Evolutionary conservation across 1,140 invertebrate species (phyloP).

Genomic region (Melitaea cinxia): DNA sequence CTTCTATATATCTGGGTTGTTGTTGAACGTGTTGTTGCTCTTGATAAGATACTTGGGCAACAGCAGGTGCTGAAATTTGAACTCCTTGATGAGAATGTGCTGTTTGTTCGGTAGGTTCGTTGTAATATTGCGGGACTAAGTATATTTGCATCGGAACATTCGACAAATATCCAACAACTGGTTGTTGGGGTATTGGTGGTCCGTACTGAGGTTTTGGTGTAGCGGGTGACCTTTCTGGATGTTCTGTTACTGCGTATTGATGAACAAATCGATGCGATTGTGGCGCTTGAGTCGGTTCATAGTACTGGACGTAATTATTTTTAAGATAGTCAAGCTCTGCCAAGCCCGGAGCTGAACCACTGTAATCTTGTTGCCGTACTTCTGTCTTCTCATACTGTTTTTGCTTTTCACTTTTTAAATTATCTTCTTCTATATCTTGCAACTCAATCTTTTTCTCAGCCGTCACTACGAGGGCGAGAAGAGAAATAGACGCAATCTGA

Average conservation of each 20-base stretch:
- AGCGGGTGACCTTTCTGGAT: conserved; percentile 49
- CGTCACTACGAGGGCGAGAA: conserved; percentile 49
- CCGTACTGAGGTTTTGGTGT: conserved; percentile 54
- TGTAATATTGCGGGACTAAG: conserved; percentile 71
- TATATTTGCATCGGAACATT: conserved; percentile 76
- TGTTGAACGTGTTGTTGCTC: conserved; percentile 48
- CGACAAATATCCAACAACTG: conserved; percentile 65
- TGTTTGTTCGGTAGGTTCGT: conserved; percentile 48
- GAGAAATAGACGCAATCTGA: conserved; percentile 63
- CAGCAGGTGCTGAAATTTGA: conserved; percentile 42
- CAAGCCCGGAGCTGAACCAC: conserved; percentile 28
- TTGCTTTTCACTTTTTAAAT: conserved; percentile 74
- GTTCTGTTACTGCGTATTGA: conserved; percentile 70
- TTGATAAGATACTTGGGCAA: conserved; percentile 45
- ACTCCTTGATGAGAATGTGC: conserved; percentile 39
- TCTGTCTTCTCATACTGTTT: conserved; percentile 45
- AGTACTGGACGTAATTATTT: conserved; percentile 59
- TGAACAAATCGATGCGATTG: conserved; percentile 64
- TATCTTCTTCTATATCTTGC: conserved; percentile 80
- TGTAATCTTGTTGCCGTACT: conserved; percentile 23
- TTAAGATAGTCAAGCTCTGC: conserved; percentile 62
- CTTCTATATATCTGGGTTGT: conserved; percentile 60
- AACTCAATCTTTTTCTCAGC: conserved; percentile 78
- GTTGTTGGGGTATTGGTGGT: conserved; percentile 48
- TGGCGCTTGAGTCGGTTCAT: conserved; percentile 41